phyloP scores from a whole-genome alignment of 2,888 invertebrate species.

The Brenthis hecate region DNA sequence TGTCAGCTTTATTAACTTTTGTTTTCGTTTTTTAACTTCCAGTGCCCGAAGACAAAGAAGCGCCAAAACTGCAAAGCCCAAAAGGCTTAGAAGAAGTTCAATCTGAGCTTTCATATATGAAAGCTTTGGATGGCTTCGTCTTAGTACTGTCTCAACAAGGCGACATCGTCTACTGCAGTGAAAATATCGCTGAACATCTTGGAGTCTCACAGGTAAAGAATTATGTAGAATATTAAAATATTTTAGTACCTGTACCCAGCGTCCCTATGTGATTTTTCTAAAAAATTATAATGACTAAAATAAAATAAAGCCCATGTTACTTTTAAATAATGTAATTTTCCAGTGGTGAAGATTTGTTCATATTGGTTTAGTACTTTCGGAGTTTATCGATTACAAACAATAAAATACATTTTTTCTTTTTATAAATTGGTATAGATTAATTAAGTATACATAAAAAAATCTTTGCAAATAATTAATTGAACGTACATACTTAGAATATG shows the following conservation, averaged over 20 bases:
- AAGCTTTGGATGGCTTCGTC: conserved; percentile 95
- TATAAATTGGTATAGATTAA: too few relatives aligned
- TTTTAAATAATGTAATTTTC: too few relatives aligned
- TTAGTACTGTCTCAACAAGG: conserved; percentile 93
- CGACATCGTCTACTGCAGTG: conserved; percentile 95
- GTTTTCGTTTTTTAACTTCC: conserved; percentile 45
- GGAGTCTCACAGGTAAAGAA: conserved; percentile 93
- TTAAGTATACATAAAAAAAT: too few relatives aligned
- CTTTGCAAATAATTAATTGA: too few relatives aligned
- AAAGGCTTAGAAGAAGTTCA: conserved; percentile 71
- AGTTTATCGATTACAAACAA: too few relatives aligned
- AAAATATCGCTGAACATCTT: conserved; percentile 94
- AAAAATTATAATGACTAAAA: too few relatives aligned
- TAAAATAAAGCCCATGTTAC: too few relatives aligned
- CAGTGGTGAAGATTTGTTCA: too few relatives aligned
- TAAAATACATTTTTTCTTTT: too few relatives aligned
- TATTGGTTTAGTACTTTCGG: too few relatives aligned
- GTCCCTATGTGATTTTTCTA: background rate
- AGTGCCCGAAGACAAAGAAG: conserved; percentile 64
- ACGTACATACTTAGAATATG: too few relatives aligned
- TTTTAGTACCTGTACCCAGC: background rate
- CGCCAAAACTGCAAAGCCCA: conserved; percentile 61
- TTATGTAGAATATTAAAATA: background rate
- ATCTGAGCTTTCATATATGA: conserved; percentile 85
- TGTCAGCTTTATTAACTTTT: too few relatives aligned